phyloP scores from a whole-genome alignment of 2,113 vertebrate species.

The Grammomys surdaster region DNA sequence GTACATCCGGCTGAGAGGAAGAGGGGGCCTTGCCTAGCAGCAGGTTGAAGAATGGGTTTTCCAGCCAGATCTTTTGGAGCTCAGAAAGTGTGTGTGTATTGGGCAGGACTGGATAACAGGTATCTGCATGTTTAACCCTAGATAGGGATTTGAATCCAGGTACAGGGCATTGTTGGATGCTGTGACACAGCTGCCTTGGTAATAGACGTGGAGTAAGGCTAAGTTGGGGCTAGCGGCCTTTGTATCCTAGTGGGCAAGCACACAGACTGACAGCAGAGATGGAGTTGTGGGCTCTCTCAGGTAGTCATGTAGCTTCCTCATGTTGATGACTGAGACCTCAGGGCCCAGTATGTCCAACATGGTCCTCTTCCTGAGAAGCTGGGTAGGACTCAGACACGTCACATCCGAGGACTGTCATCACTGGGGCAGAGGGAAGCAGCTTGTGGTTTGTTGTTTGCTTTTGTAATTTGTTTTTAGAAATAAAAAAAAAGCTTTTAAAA shows the following conservation, averaged over 20 bases:
- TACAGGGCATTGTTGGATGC: not conserved
- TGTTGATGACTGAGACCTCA: not conserved
- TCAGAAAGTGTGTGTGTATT: not conserved
- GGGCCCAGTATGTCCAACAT: not conserved
- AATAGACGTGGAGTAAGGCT: not conserved
- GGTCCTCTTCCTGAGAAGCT: not conserved
- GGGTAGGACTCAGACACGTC: not conserved
- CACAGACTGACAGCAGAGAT: not conserved
- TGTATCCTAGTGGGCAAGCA: fast-evolving
- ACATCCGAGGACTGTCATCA: not conserved
- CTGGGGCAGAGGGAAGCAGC: not conserved
- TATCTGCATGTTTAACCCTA: not conserved
- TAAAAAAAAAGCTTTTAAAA: slow-evolving; percentile 65
- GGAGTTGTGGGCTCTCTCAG: not conserved
- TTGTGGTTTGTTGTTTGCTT: not conserved
- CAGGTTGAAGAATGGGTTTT: not conserved
- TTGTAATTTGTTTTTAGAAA: slow-evolving; percentile 64
- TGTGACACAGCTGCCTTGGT: not conserved
- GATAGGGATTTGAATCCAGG: not conserved
- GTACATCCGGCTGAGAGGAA: not conserved
- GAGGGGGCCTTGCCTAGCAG: not conserved
- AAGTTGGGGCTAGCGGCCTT: not conserved
- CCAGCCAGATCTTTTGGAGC: not conserved
- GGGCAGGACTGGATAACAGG: not conserved
- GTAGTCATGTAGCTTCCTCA: not conserved